Conservation (phyloP, 2,113 vertebrate genomes). For the Cyprinodon variegatus region DNA sequence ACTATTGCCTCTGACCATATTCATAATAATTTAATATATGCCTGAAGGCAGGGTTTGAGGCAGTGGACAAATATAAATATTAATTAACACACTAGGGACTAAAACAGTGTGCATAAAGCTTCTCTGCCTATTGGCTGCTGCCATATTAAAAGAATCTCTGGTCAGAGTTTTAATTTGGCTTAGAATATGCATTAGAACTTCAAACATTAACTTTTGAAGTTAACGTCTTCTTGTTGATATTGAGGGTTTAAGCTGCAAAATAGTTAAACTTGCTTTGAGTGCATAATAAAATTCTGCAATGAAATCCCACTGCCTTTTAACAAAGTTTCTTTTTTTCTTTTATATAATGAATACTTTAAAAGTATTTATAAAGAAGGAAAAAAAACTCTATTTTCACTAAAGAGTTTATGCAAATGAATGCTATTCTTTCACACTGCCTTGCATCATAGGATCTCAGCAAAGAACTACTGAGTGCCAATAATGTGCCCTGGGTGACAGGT, state of each 20-base stretch:
- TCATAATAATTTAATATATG: slow-evolving; percentile 83
- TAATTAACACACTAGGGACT: slow-evolving; percentile 83
- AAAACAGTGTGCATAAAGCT: slow-evolving; percentile 68
- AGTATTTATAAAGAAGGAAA: background rate
- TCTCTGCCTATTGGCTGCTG: slow-evolving; percentile 74
- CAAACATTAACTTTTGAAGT: slow-evolving; percentile 74
- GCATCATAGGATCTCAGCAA: slow-evolving; percentile 4
- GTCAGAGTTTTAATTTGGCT: slow-evolving; percentile 74
- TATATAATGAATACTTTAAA: background rate
- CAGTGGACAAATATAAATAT: slow-evolving; percentile 85
- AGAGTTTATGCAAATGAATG: background rate
- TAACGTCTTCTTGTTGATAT: slow-evolving; percentile 59
- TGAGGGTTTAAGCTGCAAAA: slow-evolving; percentile 51
- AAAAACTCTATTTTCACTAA: background rate
- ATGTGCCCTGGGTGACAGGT: slow-evolving; percentile 46
- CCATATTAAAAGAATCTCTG: slow-evolving; percentile 70
- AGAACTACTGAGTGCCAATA: slow-evolving; percentile 36
- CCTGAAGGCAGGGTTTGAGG: slow-evolving; percentile 83
- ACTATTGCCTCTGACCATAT: slow-evolving; percentile 69
- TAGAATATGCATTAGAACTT: slow-evolving; percentile 77
- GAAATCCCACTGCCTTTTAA: background rate
- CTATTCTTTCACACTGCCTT: background rate
- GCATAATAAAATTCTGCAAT: slow-evolving; percentile 11
- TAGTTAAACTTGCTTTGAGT: slow-evolving; percentile 41
- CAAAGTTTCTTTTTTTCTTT: background rate